These are phyloP conservation scores for Tipula vernalis DNA, from an alignment of 2,888 invertebrate genomes.

Conservation along the genomic window DNA sequence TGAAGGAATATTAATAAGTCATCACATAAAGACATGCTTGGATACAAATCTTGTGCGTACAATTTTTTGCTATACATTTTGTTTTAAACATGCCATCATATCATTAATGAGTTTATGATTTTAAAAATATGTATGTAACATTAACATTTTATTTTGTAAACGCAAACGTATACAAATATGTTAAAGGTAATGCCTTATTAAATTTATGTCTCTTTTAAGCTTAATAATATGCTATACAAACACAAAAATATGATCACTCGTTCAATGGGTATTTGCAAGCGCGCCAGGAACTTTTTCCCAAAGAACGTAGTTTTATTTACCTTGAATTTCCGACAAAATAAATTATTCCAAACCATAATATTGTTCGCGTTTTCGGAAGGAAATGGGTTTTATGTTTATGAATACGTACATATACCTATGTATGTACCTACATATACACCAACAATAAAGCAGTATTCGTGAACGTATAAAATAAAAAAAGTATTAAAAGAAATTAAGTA, in stretches of 20 bases:
- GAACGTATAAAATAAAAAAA: neutral
- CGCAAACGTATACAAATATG: neutral
- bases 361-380: neutral
- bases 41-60: neutral
- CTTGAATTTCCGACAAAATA: neutral
- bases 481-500: neutral
- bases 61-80: neutral
- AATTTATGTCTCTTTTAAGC: neutral
- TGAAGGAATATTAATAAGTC: neutral
- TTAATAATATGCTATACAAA: neutral
- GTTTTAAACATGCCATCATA: neutral
- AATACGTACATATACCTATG: neutral
- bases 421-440: neutral
- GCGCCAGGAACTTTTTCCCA: neutral
- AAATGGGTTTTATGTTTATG: neutral
- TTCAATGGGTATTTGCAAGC: neutral
- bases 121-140: neutral
- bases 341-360: neutral
- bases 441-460: neutral
- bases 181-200: neutral
- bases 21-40: neutral
- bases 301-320: neutral
- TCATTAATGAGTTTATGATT: neutral
- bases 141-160: neutral
- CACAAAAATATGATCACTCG: neutral